Evolutionary conservation across 2,888 invertebrate species (phyloP).

Genomic region (Ceraclea dissimilis): DNA sequence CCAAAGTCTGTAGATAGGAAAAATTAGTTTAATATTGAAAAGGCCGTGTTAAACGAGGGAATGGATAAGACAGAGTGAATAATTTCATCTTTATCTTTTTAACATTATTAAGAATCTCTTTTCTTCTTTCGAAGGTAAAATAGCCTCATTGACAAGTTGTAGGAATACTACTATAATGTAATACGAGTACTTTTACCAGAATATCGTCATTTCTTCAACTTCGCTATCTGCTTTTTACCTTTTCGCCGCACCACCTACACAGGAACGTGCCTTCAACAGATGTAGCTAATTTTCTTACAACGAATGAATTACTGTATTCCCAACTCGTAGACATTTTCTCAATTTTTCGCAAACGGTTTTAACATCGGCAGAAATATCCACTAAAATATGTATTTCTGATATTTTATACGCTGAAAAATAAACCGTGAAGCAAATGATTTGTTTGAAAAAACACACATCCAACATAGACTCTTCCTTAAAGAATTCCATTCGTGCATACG

Average conservation of each 20-base stretch:
- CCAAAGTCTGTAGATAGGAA: too few relatives aligned
- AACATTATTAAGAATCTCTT: not conserved
- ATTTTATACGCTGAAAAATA: too few relatives aligned
- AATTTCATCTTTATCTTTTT: not conserved
- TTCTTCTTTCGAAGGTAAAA: not conserved
- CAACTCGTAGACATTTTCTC: not conserved
- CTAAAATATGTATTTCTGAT: too few relatives aligned
- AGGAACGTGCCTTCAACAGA: constrained; percentile 4
- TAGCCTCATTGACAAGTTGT: not conserved
- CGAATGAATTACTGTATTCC: not conserved
- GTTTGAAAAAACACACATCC: too few relatives aligned
- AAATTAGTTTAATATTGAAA: too few relatives aligned
- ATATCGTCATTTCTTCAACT: not conserved
- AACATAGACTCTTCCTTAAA: too few relatives aligned
- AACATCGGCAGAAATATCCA: too few relatives aligned
- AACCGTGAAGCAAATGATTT: too few relatives aligned
- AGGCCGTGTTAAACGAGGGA: too few relatives aligned
- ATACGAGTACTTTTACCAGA: not conserved
- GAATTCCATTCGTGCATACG: too few relatives aligned
- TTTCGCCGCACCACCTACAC: not conserved
- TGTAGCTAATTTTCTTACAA: constrained; percentile 6
- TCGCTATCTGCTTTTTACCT: not conserved
- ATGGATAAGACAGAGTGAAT: too few relatives aligned
- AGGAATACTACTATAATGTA: not conserved
- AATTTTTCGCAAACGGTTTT: not conserved